These are phyloP conservation scores for Ecliptopera silaceata DNA, from an alignment of 2,888 invertebrate species.

Conservation along the genomic window DNA sequence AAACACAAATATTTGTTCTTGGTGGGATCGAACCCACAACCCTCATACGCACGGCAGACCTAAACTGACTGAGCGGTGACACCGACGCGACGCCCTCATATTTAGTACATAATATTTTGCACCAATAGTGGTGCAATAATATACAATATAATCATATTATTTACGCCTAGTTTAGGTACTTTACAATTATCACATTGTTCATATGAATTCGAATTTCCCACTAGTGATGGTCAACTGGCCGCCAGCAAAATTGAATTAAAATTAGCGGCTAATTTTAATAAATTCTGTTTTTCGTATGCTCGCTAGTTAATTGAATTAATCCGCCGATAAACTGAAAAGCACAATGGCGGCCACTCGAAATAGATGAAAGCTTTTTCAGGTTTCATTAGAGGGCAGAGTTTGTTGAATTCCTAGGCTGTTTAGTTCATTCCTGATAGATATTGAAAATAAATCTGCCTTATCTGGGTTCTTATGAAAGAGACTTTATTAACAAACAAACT, in stretches of 20 bases:
- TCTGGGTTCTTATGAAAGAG: no score
- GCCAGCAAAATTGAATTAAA: constrained; percentile 35
- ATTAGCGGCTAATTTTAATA: constrained; percentile 40
- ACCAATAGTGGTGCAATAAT: no score
- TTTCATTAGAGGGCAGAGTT: constrained; percentile 39
- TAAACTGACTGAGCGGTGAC: no score
- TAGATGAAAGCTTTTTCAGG: constrained; percentile 50
- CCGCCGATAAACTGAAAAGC: constrained; percentile 47
- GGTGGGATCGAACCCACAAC: no score
- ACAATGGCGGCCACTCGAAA: constrained; percentile 51
- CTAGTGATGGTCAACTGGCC: constrained; percentile 5
- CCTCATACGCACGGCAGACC: no score
- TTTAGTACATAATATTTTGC: no score
- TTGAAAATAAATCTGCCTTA: no score
- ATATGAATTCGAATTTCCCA: constrained; percentile 6
- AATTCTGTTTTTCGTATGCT: constrained; percentile 42
- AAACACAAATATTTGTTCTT: no score
- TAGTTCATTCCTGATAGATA: not conserved
- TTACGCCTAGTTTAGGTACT: not conserved
- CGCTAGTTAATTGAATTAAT: constrained; percentile 48
- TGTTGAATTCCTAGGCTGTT: constrained; percentile 28
- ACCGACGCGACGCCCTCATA: no score
- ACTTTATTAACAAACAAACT: no score
- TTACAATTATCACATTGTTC: not conserved
- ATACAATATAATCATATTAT: no score